Evolutionary conservation across 1,140 invertebrate genomes (phyloP), one percentile per base, ranked within the genome.

Genomic region (Neomicropteryx cornuta): DNA sequence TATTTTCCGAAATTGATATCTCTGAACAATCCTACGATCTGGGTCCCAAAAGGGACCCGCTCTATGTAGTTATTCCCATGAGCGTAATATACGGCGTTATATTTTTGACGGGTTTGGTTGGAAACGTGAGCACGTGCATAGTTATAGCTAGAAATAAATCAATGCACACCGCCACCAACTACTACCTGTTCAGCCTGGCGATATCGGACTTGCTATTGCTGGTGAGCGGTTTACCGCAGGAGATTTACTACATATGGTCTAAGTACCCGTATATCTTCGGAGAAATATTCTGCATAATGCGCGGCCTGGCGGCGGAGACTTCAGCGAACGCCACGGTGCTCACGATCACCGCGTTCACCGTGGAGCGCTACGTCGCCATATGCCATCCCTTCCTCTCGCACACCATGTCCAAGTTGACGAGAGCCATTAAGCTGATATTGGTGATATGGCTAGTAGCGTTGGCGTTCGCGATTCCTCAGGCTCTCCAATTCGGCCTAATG

Each of bases 131-230:
- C 55, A 96, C 92, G 4, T 96, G 92, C 57, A 71, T 95, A 29
- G 92, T 97, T 6, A 96, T 97, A 35, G 73, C 81, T 17, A 73
- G 81, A 45, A 95, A 95, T 61, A 86, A 85, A 53, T 83, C 79
- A n/a, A 88, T 96, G 83, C 87, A 91, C 53, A 90, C 86, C 1
- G 83, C 87, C 1, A 91, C 87, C 8, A 96, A 96, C 57, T 94
- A 87, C 51, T 96, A 96, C 55, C 69, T 96, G 29, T 95, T 96
- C 61, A 91, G 84, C 53, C 68, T 98, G 50, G 91, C 94, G 4
- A 69, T 97, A 28, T 93, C 91, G 1, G 95, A 98, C 59, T 70
- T 98, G 17, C 61, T 97, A 5, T 66, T 97, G 3, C 71, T 98
- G 13, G 51, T 87, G 0, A 78, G 80, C 13, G 85, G 85, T 0